Conservation (phyloP, 2,113 vertebrate species). For the Lasiurus borealis region DNA sequence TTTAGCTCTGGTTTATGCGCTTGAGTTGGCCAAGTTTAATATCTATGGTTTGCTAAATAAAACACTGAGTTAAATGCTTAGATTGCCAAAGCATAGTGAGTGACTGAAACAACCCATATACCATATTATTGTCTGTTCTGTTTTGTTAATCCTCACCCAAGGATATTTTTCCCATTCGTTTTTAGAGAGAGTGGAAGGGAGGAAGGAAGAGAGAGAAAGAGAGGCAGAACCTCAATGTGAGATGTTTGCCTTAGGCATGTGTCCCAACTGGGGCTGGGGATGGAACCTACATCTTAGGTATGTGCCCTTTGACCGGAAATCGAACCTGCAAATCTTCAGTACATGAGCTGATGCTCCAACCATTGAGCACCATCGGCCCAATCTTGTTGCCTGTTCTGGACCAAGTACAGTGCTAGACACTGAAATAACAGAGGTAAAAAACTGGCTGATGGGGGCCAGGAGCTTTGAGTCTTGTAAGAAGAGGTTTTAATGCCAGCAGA, state of each 20-base stretch:
- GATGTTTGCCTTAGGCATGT: too few species aligned
- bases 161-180: too few species aligned
- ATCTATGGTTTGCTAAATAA: constrained; percentile 34
- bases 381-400: not conserved
- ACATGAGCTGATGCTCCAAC: too few species aligned
- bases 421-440: not conserved
- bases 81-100: not conserved
- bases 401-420: not conserved
- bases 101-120: not conserved
- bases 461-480: not conserved
- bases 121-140: not conserved
- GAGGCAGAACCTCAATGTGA: too few species aligned
- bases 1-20: not conserved
- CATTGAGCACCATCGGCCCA: too few species aligned
- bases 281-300: too few species aligned
- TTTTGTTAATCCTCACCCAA: too few species aligned
- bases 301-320: too few species aligned
- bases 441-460: not conserved
- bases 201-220: too few species aligned
- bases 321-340: too few species aligned
- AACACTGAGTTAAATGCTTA: not conserved
- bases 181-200: too few species aligned
- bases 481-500: not conserved
- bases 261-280: too few species aligned
- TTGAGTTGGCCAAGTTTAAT: not conserved